phyloP scores from a whole-genome alignment of 1,140 invertebrate species.

The Drosophila pseudoobscura region DNA sequence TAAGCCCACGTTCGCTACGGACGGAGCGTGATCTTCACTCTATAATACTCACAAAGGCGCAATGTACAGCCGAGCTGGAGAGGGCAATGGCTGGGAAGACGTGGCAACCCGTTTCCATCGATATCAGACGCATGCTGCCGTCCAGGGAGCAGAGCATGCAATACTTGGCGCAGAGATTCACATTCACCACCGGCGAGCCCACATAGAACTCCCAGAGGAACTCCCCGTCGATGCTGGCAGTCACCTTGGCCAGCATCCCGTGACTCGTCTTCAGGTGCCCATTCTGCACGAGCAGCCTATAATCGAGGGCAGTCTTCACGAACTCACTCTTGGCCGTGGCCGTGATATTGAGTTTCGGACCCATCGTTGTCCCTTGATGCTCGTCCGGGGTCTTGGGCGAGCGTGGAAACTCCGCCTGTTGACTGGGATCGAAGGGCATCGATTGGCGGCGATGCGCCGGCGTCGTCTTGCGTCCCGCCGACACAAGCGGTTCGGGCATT shows the following conservation, averaged over 20 bases:
- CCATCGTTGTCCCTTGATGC: conserved; percentile 53
- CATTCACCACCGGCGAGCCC: conserved; percentile 77
- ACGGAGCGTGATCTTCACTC: no score
- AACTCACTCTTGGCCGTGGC: conserved; percentile 66
- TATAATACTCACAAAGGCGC: conserved; percentile 71
- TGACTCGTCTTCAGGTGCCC: conserved; percentile 65
- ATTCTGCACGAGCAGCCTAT: conserved; percentile 74
- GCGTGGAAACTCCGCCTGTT: conserved; percentile 6
- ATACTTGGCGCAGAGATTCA: conserved; percentile 78
- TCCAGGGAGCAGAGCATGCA: conserved; percentile 77
- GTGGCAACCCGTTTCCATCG: conserved; percentile 66
- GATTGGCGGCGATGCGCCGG: conserved; percentile 32
- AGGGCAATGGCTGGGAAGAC: conserved; percentile 74
- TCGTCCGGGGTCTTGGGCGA: conserved; percentile 20
- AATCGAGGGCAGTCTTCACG: conserved; percentile 65
- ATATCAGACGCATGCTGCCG: conserved; percentile 70
- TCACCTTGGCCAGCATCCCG: conserved; percentile 71
- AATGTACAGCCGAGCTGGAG: conserved; percentile 65
- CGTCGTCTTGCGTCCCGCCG: conserved; percentile 5
- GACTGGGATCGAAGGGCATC: conserved; percentile 6
- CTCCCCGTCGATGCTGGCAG: conserved; percentile 39
- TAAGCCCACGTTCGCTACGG: not conserved
- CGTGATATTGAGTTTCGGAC: conserved; percentile 63
- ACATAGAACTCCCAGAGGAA: conserved; percentile 61
- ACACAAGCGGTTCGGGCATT: conserved; percentile 30